Percentiles rank a stretch among this genome's conserved stretches.
These are phyloP conservation scores for Sylvietta virens DNA, from an alignment of 2,113 vertebrate genomes.

Conservation along the genomic window DNA sequence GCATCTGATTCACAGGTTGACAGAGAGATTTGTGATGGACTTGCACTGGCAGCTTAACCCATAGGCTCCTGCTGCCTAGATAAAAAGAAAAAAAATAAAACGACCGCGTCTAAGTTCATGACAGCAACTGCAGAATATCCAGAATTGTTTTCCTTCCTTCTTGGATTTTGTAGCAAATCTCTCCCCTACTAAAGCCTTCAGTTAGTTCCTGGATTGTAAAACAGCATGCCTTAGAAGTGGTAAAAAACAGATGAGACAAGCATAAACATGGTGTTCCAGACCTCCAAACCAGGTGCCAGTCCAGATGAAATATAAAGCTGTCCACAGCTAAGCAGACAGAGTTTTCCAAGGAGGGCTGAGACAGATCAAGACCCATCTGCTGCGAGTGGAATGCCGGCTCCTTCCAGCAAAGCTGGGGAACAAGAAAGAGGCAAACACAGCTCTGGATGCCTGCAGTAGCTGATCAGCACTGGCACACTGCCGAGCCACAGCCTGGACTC, in stretches of 20 bases:
- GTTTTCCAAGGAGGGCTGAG: neutral
- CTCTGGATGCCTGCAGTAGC: neutral
- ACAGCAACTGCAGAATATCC: neutral
- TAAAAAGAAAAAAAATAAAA: neutral
- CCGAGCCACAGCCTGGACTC: neutral
- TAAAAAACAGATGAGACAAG: neutral
- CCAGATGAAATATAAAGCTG: slow-evolving; percentile 19
- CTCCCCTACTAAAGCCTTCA: neutral
- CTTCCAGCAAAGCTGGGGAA: neutral
- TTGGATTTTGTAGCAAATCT: neutral
- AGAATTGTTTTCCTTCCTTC: neutral
- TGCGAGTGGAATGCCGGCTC: accelerated
- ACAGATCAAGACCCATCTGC: neutral
- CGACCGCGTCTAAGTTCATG: neutral
- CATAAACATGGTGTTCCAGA: neutral
- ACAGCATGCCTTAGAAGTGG: neutral
- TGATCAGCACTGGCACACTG: accelerated
- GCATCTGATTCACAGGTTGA: neutral
- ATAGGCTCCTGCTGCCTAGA: slow-evolving; percentile 41
- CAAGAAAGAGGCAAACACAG: neutral
- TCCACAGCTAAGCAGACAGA: neutral
- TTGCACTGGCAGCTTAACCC: slow-evolving; percentile 39
- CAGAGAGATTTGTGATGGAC: neutral
- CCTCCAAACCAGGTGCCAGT: neutral
- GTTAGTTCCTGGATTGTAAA: neutral